Evolutionary conservation across 2,113 vertebrate genomes (phyloP).

Genomic region (Engraulis encrasicolus): DNA sequence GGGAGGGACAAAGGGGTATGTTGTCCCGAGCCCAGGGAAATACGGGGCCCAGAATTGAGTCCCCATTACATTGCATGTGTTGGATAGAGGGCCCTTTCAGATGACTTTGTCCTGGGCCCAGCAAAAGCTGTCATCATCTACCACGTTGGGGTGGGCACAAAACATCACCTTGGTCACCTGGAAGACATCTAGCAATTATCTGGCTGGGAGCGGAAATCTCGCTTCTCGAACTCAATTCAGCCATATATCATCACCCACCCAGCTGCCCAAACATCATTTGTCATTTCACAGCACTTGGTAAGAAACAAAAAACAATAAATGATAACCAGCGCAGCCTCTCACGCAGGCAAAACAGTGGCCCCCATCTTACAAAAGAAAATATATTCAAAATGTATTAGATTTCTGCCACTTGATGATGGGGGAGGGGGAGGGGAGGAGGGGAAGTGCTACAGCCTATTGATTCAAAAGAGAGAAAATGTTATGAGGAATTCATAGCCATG

Average conservation of each 20-base stretch:
- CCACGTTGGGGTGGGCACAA: constrained; percentile 9
- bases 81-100: too few relatives aligned
- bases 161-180: constrained; percentile 19
- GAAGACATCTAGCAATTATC: constrained; percentile 59
- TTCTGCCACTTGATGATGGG: constrained; percentile 32
- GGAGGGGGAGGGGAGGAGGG: not conserved
- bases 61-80: too few relatives aligned
- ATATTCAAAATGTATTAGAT: constrained; percentile 44
- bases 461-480: constrained; percentile 13
- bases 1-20: too few relatives aligned
- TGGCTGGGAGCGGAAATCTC: constrained; percentile 39
- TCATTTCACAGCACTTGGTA: constrained; percentile 39
- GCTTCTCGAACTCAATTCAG: constrained; percentile 47
- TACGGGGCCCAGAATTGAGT: too few relatives aligned
- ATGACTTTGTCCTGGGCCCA: too few relatives aligned
- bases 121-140: constrained; percentile 18
- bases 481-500: constrained; percentile 3
- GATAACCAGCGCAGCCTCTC: constrained; percentile 51
- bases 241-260: constrained; percentile 55
- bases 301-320: constrained; percentile 52
- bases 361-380: too few relatives aligned
- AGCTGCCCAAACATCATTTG: constrained; percentile 49
- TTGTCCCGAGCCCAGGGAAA: too few relatives aligned
- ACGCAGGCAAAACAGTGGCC: not conserved
- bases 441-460: too few relatives aligned